A percentile compares a stretch with the other conserved stretches of the same genome.
phyloP scores from a whole-genome alignment of 2,888 invertebrate genomes.

The Sesia bembeciformis region DNA sequence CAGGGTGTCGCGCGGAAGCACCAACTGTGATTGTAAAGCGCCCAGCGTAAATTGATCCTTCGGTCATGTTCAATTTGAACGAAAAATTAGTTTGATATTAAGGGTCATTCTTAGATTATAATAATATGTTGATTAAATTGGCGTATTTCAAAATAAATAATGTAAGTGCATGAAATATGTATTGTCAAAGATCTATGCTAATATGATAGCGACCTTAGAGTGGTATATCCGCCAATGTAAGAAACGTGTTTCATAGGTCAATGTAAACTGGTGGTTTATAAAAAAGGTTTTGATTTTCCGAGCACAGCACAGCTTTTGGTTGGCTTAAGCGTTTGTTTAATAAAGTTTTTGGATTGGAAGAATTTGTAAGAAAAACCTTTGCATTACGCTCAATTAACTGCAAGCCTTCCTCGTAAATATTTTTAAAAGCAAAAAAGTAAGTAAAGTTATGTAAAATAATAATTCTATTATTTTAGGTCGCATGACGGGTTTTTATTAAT shows the following conservation, averaged over 20 bases:
- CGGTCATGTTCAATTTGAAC: slow-evolving; percentile 6
- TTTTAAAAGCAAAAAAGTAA: no score
- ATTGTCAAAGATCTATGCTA: no score
- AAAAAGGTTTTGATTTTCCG: slow-evolving; percentile 37
- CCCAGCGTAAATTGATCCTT: slow-evolving; percentile 33
- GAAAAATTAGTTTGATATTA: background rate
- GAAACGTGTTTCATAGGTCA: background rate
- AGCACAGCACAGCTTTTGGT: slow-evolving; percentile 23
- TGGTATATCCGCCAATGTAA: no score
- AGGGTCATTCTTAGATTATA: no score
- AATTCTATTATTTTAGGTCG: no score
- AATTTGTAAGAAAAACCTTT: background rate
- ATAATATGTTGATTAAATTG: background rate
- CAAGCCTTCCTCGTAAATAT: no score
- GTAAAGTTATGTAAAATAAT: no score
- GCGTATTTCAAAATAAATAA: background rate
- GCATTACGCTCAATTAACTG: background rate
- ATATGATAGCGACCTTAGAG: no score
- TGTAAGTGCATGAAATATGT: background rate
- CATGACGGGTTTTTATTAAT: no score
- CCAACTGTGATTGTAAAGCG: slow-evolving; percentile 32
- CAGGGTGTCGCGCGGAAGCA: slow-evolving; percentile 51
- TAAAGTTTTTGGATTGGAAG: background rate
- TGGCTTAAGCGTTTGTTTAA: background rate
- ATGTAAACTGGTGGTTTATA: slow-evolving; percentile 20